phyloP scores from a whole-genome alignment of 2,888 invertebrate species.

The Callimorpha dominula region DNA sequence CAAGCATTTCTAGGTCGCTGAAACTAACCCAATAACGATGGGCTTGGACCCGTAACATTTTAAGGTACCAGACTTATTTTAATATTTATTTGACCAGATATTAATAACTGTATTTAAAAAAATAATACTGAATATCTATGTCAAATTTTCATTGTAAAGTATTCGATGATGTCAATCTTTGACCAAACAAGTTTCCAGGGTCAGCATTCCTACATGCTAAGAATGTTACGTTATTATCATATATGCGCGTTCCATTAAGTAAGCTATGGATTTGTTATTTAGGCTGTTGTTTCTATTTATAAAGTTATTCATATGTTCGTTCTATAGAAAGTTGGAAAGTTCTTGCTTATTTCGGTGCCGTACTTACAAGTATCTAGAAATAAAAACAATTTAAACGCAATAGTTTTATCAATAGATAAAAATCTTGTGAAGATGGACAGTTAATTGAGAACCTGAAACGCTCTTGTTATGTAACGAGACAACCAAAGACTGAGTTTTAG shows the following conservation, averaged over 20 bases:
- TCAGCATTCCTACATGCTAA: conserved; percentile 35
- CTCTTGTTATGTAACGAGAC: no score
- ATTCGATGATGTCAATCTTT: conserved; percentile 37
- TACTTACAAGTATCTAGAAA: not conserved
- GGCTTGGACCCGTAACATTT: no score
- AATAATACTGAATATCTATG: not conserved
- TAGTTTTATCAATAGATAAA: no score
- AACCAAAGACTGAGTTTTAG: no score
- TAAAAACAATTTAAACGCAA: no score
- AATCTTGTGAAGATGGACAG: no score
- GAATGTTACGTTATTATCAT: conserved; percentile 51
- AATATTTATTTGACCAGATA: no score
- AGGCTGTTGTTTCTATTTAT: conserved; percentile 25
- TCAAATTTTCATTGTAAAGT: not conserved
- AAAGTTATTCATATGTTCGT: conserved; percentile 26
- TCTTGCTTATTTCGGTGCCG: not conserved
- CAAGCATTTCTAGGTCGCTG: not conserved
- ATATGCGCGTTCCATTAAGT: conserved; percentile 34
- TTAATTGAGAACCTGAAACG: no score
- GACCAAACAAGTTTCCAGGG: conserved; percentile 54
- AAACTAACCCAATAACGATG: no score
- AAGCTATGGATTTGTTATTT: conserved; percentile 30
- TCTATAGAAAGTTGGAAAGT: conserved; percentile 56
- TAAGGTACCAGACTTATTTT: no score
- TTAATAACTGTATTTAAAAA: not conserved